These are phyloP conservation scores for Zaprionus nigranus DNA, from an alignment of 1,140 invertebrate species.

Conservation along the genomic window DNA sequence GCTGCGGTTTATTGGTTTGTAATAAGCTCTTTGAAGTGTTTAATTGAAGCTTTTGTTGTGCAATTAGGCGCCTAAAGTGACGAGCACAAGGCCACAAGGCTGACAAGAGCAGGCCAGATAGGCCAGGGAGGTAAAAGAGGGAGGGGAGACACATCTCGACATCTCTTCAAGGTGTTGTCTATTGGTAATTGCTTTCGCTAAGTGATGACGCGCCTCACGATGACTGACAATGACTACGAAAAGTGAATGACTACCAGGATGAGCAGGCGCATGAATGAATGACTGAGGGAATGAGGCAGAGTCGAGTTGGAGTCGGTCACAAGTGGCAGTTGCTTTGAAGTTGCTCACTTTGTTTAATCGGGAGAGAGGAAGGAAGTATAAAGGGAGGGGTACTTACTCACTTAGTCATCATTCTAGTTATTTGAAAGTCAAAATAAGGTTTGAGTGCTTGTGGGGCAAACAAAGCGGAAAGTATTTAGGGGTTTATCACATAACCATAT, in stretches of 20 bases:
- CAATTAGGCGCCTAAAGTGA: constrained; percentile 78
- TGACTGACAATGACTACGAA: constrained; percentile 18
- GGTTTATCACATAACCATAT: not conserved
- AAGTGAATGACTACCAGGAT: constrained; percentile 8
- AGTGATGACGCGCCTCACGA: constrained; percentile 26
- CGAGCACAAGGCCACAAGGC: constrained; percentile 13
- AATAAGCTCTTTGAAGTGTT: constrained; percentile 83
- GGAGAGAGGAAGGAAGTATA: not conserved
- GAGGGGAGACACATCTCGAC: constrained; percentile 1
- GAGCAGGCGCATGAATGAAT: not conserved
- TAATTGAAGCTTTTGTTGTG: constrained; percentile 82
- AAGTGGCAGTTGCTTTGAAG: constrained; percentile 30
- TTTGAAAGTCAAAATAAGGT: constrained; percentile 27
- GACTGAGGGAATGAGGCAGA: constrained; percentile 6
- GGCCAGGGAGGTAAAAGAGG: not conserved
- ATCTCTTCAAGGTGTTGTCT: constrained; percentile 40
- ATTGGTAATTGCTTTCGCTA: constrained; percentile 44
- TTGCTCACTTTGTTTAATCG: constrained; percentile 29
- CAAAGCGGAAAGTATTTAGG: not conserved
- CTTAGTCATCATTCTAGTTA: constrained; percentile 35
- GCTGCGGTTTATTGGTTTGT: constrained; percentile 80
- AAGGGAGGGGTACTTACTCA: not conserved
- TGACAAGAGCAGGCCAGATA: not conserved
- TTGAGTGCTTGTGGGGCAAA: constrained; percentile 21
- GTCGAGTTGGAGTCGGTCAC: not conserved